phyloP scores from a whole-genome alignment of 2,888 invertebrate genomes.

The Eupelmus urozonus region DNA sequence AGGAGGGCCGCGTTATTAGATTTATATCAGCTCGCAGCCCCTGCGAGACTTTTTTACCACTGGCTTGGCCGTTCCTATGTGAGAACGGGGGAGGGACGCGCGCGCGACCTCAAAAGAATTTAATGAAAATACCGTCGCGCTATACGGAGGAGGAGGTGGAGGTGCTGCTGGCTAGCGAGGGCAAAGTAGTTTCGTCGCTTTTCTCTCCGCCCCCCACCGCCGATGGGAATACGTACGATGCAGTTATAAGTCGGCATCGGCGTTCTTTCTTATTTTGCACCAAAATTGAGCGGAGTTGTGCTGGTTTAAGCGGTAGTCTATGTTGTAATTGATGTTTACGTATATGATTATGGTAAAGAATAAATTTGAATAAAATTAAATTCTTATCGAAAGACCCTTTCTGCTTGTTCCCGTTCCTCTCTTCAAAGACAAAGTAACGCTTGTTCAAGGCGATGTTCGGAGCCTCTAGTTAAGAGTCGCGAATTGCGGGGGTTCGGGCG shows the following conservation, averaged over 20 bases:
- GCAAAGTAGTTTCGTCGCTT: slow-evolving; percentile 34
- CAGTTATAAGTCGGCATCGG: slow-evolving; percentile 53
- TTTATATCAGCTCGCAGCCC: slow-evolving; percentile 64
- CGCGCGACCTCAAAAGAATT: slow-evolving; percentile 71
- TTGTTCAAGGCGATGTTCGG: slow-evolving; percentile 65
- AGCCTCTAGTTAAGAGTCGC: slow-evolving; percentile 67
- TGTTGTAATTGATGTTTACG: too few relatives aligned
- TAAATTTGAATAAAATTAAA: background rate
- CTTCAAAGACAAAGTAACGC: slow-evolving; percentile 59
- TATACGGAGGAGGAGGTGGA: background rate
- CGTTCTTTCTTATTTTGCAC: slow-evolving; percentile 58
- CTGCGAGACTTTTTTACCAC: slow-evolving; percentile 70
- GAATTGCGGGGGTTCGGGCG: slow-evolving; percentile 53
- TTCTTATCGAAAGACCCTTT: background rate
- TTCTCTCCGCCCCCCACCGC: background rate
- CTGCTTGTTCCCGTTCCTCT: slow-evolving; percentile 2
- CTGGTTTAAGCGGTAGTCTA: too few relatives aligned
- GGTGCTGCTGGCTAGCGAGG: background rate
- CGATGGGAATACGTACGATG: slow-evolving; percentile 45
- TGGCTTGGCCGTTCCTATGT: slow-evolving; percentile 45
- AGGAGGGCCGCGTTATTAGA: slow-evolving; percentile 65
- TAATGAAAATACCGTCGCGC: slow-evolving; percentile 72
- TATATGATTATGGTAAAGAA: too few relatives aligned
- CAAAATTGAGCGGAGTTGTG: slow-evolving; percentile 37
- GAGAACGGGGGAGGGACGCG: too few relatives aligned